These are phyloP conservation scores for Microchirus variegatus DNA, from an alignment of 2,797 vertebrate species.

Conservation along the genomic window DNA sequence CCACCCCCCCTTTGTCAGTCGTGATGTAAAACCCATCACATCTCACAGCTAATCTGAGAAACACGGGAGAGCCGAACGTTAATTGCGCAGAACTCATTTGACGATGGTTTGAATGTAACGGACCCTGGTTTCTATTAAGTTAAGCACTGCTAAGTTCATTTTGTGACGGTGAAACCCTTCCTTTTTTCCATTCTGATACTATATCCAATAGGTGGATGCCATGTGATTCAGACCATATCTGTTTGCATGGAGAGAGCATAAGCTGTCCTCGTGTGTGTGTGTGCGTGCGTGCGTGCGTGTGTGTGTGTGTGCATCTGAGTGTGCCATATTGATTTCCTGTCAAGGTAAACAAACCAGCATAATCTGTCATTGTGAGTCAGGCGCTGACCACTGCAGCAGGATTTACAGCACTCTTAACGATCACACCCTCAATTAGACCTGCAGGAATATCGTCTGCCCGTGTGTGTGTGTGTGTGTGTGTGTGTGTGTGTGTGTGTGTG, in stretches of 20 bases:
- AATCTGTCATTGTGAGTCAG: constrained; percentile 80
- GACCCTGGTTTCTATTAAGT: too few relatives aligned
- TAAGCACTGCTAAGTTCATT: too few relatives aligned
- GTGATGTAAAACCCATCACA: too few relatives aligned
- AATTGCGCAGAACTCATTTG: too few relatives aligned
- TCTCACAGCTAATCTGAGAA: too few relatives aligned
- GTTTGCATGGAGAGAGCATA: constrained; percentile 31
- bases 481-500: constrained; percentile 9
- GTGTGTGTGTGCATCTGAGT: constrained; percentile 11
- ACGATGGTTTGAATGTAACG: too few relatives aligned
- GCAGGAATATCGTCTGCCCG: constrained; percentile 39
- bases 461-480: constrained; percentile 9
- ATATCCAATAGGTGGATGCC: constrained; percentile 9
- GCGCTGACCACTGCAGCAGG: constrained; percentile 57
- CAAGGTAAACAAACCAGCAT: constrained; percentile 75
- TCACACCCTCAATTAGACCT: constrained; percentile 79
- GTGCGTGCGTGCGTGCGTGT: constrained; percentile 5
- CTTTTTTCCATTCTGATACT: constrained; percentile 1
- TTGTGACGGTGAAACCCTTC: too few relatives aligned
- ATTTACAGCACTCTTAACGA: constrained; percentile 71
- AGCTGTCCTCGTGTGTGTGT: constrained; percentile 15
- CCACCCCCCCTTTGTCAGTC: too few relatives aligned
- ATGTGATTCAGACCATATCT: constrained; percentile 46
- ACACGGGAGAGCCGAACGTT: too few relatives aligned
- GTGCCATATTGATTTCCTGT: constrained; percentile 83